A percentile compares a stretch with the other conserved stretches of the same genome.
Evolutionary conservation across 2,888 invertebrate genomes (phyloP).

Genomic region (Hirtodrosophila trivittata): DNA sequence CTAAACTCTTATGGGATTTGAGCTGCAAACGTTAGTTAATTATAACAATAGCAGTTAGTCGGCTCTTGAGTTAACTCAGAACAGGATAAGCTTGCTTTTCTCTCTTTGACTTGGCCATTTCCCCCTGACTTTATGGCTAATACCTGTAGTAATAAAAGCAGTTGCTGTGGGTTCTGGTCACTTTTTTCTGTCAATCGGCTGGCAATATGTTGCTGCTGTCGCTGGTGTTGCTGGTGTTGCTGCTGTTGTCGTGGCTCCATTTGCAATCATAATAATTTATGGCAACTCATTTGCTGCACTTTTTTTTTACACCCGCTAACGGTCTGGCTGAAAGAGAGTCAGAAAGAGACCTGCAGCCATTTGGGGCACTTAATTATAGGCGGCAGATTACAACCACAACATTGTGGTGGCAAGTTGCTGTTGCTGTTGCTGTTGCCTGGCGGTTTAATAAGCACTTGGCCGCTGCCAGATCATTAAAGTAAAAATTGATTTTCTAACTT

Average conservation of each 20-base stretch:
- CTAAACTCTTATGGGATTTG: too few species aligned
- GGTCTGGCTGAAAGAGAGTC: slow-evolving; percentile 4
- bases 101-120: too few species aligned
- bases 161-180: too few species aligned
- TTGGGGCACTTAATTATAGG: slow-evolving; percentile 55
- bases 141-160: too few species aligned
- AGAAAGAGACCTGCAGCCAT: slow-evolving; percentile 19
- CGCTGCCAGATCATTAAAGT: slow-evolving; percentile 73
- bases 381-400: slow-evolving; percentile 19
- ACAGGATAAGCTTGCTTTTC: too few species aligned
- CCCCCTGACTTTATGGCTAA: too few species aligned
- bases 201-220: slow-evolving; percentile 39
- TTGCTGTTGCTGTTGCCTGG: not conserved
- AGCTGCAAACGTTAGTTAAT: too few species aligned
- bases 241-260: slow-evolving; percentile 16
- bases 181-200: too few species aligned
- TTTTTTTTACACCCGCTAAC: slow-evolving; percentile 50
- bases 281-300: slow-evolving; percentile 74
- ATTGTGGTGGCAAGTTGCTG: not conserved
- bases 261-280: slow-evolving; percentile 83
- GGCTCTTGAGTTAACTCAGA: too few species aligned
- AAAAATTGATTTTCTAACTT: slow-evolving; percentile 79
- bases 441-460: slow-evolving; percentile 70
- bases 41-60: too few species aligned
- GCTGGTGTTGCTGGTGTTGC: slow-evolving; percentile 71